Base-by-base conservation (phyloP, 2,888 invertebrate genomes). In the Silvanus unidentatus region DNA sequence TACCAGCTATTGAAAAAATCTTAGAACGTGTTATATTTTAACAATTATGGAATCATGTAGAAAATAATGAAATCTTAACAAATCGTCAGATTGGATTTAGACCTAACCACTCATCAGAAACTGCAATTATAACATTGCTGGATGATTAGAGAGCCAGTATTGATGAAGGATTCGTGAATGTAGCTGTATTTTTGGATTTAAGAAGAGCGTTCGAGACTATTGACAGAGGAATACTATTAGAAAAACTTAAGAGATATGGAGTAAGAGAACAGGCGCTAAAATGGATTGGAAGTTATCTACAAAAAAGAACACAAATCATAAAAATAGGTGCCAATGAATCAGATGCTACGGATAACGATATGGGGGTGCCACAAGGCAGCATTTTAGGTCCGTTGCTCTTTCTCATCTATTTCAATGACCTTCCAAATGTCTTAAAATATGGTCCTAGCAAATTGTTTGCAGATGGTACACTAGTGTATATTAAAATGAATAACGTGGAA, bases 31-130 rank as follows among this genome's bases (percentile, higher is more conserved):
- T n/a, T n/a, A n/a, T n/a, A n/a, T n/a, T n/a, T n/a, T n/a, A n/a
- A n/a, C n/a, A n/a, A n/a, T n/a, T n/a, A n/a, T n/a, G n/a, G n/a
- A n/a, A n/a, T n/a, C n/a, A n/a, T n/a, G n/a, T n/a, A n/a, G n/a
- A n/a, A n/a, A n/a, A n/a, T n/a, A n/a, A n/a, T n/a, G n/a, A n/a
- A n/a, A 39, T 43, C 13, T 14, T 43, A 10, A 16, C 39, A n/a
- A 12, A 14, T 5, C 12, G 30, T 10, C 43, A 43, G 29, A 39
- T 39, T 11, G 43, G 32, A n/a, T 39, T 43, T 16, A 6, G 39
- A 6, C 3, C 28, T 14, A 5, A n/a, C n/a, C 32, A 32, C n/a
- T 32, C 32, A 9, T 32, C 6, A 3, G 32, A 32, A n/a, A 5
- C 11, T 12, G 32, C n/a, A 8, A n/a, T 32, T 32, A n/a, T 32